phyloP scores from a whole-genome alignment of 2,797 vertebrate species.

The Rhinophrynus dorsalis region DNA sequence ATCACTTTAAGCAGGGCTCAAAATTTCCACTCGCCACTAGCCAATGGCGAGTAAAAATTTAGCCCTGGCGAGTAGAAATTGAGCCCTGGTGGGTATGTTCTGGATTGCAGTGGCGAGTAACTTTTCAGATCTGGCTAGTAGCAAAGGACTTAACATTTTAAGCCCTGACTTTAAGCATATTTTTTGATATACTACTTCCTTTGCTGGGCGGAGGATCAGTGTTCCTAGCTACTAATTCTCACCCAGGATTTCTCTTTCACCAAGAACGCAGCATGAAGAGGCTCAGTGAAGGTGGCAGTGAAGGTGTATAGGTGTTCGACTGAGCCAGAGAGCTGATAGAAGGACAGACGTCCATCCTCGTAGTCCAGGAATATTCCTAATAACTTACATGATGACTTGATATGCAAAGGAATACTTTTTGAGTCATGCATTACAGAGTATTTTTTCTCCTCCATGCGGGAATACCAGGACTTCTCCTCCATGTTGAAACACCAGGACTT shows the following conservation, averaged over 20 bases:
- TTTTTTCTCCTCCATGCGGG: not conserved
- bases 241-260: not conserved
- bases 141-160: too few relatives aligned
- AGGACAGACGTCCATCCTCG: not conserved
- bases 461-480: too few relatives aligned
- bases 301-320: not conserved
- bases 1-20: too few relatives aligned
- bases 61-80: too few relatives aligned
- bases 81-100: too few relatives aligned
- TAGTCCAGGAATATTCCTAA: not conserved
- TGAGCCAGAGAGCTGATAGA: not conserved
- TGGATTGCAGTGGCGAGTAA: too few relatives aligned
- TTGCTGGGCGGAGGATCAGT: too few relatives aligned
- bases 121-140: too few relatives aligned
- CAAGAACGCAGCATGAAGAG: not conserved
- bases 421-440: not conserved
- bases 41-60: too few relatives aligned
- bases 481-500: not conserved
- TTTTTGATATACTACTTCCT: too few relatives aligned
- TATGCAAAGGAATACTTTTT: not conserved
- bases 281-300: not conserved
- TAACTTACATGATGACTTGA: not conserved
- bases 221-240: not conserved
- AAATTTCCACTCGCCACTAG: too few relatives aligned
- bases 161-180: too few relatives aligned